Evolutionary conservation across 2,113 vertebrate genomes (phyloP).

Genomic region (Sander lucioperca): DNA sequence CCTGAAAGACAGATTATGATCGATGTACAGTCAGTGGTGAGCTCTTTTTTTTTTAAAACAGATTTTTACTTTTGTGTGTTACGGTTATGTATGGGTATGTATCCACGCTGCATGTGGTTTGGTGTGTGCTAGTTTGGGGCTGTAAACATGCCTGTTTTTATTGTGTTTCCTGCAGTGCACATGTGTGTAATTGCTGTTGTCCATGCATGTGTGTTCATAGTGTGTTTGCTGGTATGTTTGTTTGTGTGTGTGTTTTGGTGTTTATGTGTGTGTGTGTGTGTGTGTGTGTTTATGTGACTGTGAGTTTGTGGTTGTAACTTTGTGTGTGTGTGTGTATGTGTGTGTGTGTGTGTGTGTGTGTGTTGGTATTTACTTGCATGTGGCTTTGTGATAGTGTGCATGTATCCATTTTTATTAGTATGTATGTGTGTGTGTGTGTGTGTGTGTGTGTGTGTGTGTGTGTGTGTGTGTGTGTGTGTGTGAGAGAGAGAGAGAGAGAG

Average conservation of each 20-base stretch:
- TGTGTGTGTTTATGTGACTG: conserved; percentile 2
- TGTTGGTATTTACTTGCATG: conserved; percentile 65
- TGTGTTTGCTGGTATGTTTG: background rate
- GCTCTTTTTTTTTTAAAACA: conserved; percentile 11
- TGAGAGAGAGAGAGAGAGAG: too few species aligned
- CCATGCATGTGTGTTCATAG: background rate
- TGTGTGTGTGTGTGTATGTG: background rate
- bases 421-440: conserved; percentile 20
- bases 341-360: conserved; percentile 28
- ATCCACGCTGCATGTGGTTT: conserved; percentile 33
- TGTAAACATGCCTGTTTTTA: conserved; percentile 51
- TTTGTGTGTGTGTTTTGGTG: conserved; percentile 12
- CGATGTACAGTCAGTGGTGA: conserved; percentile 38
- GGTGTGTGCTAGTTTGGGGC: conserved; percentile 34
- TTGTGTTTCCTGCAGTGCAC: conserved; percentile 40
- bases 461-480: too few species aligned
- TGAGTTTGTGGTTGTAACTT: conserved; percentile 35
- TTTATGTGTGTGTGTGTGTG: conserved; percentile 11
- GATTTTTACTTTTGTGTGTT: conserved; percentile 34
- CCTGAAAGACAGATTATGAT: conserved; percentile 65
- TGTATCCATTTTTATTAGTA: conserved; percentile 68
- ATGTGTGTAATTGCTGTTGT: conserved; percentile 11
- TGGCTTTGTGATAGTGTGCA: conserved; percentile 61
- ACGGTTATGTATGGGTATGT: background rate
- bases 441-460: conserved; percentile 28